Percentiles rank a stretch among this genome's conserved stretches.
These are phyloP conservation scores for Cyclopterus lumpus DNA, from an alignment of 2,797 vertebrate genomes.

Conservation along the genomic window DNA sequence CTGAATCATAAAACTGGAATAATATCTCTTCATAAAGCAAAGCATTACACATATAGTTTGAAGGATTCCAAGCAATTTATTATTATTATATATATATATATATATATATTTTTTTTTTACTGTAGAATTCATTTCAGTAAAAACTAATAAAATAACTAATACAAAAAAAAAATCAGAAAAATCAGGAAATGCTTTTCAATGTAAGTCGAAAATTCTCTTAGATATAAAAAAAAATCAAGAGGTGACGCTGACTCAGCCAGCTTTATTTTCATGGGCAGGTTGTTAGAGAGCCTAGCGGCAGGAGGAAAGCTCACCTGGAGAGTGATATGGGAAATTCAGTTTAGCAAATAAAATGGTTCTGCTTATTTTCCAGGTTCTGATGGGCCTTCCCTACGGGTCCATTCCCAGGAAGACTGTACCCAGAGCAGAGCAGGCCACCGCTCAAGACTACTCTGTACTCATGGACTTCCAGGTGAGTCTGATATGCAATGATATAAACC, in stretches of 20 bases:
- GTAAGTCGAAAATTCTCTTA: neutral
- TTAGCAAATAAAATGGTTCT: neutral
- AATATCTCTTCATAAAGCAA: neutral
- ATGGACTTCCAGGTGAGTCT: slow-evolving; percentile 94
- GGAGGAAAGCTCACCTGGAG: neutral
- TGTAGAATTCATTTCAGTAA: too few species aligned
- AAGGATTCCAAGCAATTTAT: neutral
- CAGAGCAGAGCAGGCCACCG: slow-evolving; percentile 88
- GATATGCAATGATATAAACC: neutral
- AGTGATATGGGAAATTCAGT: neutral
- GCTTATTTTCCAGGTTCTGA: slow-evolving; percentile 85
- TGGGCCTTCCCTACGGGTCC: slow-evolving; percentile 95
- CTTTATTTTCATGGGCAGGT: neutral
- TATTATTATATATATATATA: too few species aligned
- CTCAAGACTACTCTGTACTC: slow-evolving; percentile 96
- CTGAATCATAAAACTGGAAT: neutral
- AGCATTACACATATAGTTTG: neutral
- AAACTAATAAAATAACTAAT: neutral
- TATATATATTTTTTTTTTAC: too few species aligned
- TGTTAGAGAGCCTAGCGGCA: neutral
- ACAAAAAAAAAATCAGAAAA: neutral
- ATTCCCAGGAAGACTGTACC: slow-evolving; percentile 97
- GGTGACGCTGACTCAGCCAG: neutral
- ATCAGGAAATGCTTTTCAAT: neutral
- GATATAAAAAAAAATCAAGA: neutral